phyloP scores from a whole-genome alignment of 35 echinoderm and acorn worm species.

The Apostichopus californicus region DNA sequence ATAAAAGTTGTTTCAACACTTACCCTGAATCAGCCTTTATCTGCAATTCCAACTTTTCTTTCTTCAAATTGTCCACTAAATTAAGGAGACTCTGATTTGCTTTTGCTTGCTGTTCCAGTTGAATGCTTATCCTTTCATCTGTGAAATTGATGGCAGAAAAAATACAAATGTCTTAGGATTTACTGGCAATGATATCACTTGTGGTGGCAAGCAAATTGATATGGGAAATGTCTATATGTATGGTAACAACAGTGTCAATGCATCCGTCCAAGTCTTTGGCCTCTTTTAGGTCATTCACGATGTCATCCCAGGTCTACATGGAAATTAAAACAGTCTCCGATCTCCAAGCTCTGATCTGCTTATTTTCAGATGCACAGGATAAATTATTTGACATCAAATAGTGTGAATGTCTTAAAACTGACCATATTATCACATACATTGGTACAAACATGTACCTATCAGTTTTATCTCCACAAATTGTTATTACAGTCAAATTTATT shows the following conservation, averaged over 20 bases:
- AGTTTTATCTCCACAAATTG: no score
- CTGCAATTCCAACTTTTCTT: slow-evolving; percentile 85
- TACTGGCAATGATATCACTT: no score
- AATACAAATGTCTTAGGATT: not conserved
- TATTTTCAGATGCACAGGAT: not conserved
- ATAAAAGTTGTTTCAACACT: not conserved
- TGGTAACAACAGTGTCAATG: no score
- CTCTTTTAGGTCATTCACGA: no score
- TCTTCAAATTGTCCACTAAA: slow-evolving; percentile 74
- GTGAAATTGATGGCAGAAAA: not conserved
- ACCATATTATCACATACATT: not conserved
- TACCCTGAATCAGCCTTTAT: slow-evolving; percentile 75
- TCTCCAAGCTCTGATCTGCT: not conserved
- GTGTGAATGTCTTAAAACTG: not conserved
- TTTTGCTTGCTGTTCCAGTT: slow-evolving; percentile 52
- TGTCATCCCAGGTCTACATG: no score
- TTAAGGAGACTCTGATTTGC: slow-evolving; percentile 70
- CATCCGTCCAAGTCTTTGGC: no score
- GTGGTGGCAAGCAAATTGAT: no score
- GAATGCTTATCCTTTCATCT: slow-evolving; percentile 62
- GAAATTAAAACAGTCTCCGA: no score
- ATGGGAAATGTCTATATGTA: no score
- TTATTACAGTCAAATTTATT: no score
- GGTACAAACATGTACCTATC: no score
- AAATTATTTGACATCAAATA: not conserved